Percentiles rank a stretch among this genome's conserved stretches.
Evolutionary conservation across 2,113 vertebrate species (phyloP).

Genomic region (Zosterops borbonicus): DNA sequence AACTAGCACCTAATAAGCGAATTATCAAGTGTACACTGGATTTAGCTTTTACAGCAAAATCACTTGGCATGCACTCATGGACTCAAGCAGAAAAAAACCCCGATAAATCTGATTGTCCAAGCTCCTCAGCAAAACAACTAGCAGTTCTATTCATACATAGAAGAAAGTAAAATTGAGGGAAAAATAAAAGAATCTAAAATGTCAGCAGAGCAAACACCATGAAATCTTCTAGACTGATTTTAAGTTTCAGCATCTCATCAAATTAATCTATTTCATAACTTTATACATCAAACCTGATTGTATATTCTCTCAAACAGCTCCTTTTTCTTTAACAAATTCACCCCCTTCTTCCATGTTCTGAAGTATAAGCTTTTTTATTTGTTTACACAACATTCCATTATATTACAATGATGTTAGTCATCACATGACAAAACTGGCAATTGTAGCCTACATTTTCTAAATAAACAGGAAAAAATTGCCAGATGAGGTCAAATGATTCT

Average conservation of each 20-base stretch:
- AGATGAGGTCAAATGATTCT: conserved; percentile 43
- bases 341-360: neutral
- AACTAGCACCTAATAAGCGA: neutral
- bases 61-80: neutral
- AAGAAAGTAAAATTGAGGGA: neutral
- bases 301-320: neutral
- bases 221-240: neutral
- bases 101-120: neutral
- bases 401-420: neutral
- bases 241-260: neutral
- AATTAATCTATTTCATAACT: neutral
- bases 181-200: neutral
- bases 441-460: conserved; percentile 18
- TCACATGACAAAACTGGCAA: conserved; percentile 18
- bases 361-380: neutral
- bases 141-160: neutral
- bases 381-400: conserved; percentile 11
- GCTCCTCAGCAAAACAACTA: neutral
- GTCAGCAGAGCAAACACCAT: neutral
- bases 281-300: neutral
- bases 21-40: neutral
- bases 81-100: neutral
- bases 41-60: neutral
- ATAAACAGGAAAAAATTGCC: conserved; percentile 47
- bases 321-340: neutral